Evolutionary conservation across 2,113 vertebrate species (phyloP).

Genomic region (Oryzias javanicus): DNA sequence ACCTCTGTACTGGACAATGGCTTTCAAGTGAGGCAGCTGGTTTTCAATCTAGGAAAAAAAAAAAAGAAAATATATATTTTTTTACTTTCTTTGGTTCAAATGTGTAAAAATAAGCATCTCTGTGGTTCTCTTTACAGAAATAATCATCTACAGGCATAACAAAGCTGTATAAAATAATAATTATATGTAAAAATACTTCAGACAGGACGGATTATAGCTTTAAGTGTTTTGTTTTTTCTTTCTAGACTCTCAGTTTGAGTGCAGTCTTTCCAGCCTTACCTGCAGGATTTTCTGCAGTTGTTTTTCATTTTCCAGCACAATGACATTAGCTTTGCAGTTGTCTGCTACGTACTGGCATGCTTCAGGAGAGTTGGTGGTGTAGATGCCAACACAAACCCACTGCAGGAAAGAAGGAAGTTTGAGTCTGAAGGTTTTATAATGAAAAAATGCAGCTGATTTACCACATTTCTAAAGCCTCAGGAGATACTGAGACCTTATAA

Average conservation of each 20-base stretch:
- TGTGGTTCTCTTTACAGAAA: too few relatives aligned
- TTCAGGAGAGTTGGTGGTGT: conserved; percentile 89
- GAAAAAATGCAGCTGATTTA: too few relatives aligned
- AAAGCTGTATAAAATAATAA: too few relatives aligned
- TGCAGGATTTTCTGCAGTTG: conserved; percentile 91
- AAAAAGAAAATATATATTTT: too few relatives aligned
- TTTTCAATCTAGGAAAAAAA: conserved; percentile 74
- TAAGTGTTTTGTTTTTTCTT: background rate
- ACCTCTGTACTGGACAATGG: conserved; percentile 86
- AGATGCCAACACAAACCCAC: conserved; percentile 92
- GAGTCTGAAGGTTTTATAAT: too few relatives aligned
- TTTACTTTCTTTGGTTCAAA: too few relatives aligned
- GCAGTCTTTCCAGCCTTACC: conserved; percentile 68
- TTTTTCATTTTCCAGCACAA: conserved; percentile 89
- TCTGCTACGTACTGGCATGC: conserved; percentile 86
- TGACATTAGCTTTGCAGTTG: conserved; percentile 82
- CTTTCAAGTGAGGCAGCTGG: conserved; percentile 84
- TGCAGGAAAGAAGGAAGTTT: conserved; percentile 43
- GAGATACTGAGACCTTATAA: too few relatives aligned
- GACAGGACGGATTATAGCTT: too few relatives aligned
- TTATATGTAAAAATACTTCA: too few relatives aligned
- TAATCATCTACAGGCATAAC: too few relatives aligned
- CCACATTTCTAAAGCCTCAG: too few relatives aligned
- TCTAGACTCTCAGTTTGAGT: background rate
- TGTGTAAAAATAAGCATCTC: too few relatives aligned